Evolutionary conservation across 1,140 invertebrate species (phyloP).

Genomic region (Heliconius hewitsoni): DNA sequence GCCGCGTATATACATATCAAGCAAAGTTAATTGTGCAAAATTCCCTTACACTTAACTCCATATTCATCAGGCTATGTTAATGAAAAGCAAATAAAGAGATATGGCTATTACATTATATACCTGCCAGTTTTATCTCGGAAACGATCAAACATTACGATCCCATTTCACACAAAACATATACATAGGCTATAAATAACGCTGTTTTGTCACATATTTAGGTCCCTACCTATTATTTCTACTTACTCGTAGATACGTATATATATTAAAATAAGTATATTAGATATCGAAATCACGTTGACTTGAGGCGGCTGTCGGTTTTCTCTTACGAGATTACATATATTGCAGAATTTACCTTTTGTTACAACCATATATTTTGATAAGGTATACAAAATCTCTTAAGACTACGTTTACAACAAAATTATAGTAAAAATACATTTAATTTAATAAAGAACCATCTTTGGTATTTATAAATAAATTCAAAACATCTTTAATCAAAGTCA

Average conservation of each 20-base stretch:
- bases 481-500: too few species aligned
- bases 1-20: neutral
- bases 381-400: too few species aligned
- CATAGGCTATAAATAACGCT: conserved; percentile 65
- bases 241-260: neutral
- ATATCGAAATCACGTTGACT: neutral
- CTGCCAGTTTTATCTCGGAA: conserved; percentile 53
- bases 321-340: neutral
- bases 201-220: conserved; percentile 42
- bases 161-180: conserved; percentile 58
- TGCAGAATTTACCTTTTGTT: neutral
- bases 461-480: too few species aligned
- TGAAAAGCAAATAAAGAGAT: conserved; percentile 66
- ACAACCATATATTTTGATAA: neutral
- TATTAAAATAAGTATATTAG: neutral
- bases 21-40: neutral
- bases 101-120: conserved; percentile 50
- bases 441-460: too few species aligned
- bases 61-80: conserved; percentile 31
- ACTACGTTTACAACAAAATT: too few species aligned
- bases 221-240: conserved; percentile 43
- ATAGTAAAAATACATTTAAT: too few species aligned
- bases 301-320: neutral
- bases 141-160: conserved; percentile 68
- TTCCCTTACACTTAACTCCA: neutral